Conservation (phyloP, 1,140 invertebrate species). For the Drosophila mauritiana region DNA sequence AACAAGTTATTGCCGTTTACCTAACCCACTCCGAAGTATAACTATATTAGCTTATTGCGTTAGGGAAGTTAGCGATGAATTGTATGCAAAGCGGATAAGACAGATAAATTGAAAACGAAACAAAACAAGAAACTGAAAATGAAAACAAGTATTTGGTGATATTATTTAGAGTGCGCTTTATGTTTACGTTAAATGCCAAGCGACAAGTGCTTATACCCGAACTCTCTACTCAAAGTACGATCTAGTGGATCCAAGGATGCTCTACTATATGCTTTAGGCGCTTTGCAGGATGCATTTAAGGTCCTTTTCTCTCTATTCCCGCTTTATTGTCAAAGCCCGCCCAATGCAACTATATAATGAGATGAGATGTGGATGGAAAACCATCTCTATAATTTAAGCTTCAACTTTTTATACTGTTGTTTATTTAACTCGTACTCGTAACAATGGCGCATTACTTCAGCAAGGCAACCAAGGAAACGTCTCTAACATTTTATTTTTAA, state of each 20-base stretch:
- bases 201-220: conserved; percentile 55
- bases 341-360: conserved; percentile 8
- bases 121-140: conserved; percentile 16
- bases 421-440: conserved; percentile 60
- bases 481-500: conserved; percentile 51
- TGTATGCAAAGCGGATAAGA: not conserved
- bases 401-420: conserved; percentile 69
- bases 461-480: conserved; percentile 60
- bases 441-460: conserved; percentile 60
- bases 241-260: conserved; percentile 15
- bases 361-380: not conserved
- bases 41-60: conserved; percentile 35
- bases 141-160: conserved; percentile 76
- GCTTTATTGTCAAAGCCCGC: conserved; percentile 44
- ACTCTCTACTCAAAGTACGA: conserved; percentile 54
- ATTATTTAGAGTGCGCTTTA: conserved; percentile 81
- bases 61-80: not conserved
- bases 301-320: conserved; percentile 14
- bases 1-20: conserved; percentile 52
- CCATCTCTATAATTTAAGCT: conserved; percentile 47
- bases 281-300: conserved; percentile 47
- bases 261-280: conserved; percentile 31
- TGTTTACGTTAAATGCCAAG: conserved; percentile 54
- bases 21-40: conserved; percentile 24
- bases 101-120: conserved; percentile 1